Base-by-base conservation (phyloP, 2,888 invertebrate species). In the Lucinisca nassula region DNA sequence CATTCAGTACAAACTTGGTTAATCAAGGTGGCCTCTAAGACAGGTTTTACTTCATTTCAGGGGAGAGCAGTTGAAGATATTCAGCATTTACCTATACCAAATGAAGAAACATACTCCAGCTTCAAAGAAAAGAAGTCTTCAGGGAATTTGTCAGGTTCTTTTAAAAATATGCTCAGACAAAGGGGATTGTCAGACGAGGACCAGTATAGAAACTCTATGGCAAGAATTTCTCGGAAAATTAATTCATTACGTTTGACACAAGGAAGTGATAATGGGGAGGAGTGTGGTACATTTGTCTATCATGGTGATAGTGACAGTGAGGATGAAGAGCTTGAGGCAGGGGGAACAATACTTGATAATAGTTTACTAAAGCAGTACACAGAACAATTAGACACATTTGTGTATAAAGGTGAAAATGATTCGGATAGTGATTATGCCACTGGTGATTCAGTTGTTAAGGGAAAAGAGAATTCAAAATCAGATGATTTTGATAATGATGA, bases 291-390 rank as follows among this genome's bases (percentile, higher is more conserved):
- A 76, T 87, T 90, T 85, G 80, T 85, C 21, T 79, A 84, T 67
- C 49, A 77, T 30, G 89, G 85, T 30, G 55, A 58, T 14, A 74
- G 49, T 49, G 49, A 40, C 4, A 74, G 27, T 74, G 74, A 45
- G 74, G 87, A 84, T 37, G 84, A 74, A 8, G 90, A 87, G 49
- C 76, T 90, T 2, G 90, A 90, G 45, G 87, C 87, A n/a, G n/a
- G 67, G 14, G 86, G 83, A 3, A 90, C 90, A 0, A 78, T 90
- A 27, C 70, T 90, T 17, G 86, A 90, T 72, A 82, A 79, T 17
- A 82, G 79, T 76, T 55, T 86, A 51, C n/a, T 90, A n/a, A 75
- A 82, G 78, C 87, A 90, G 73, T 90, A 21, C 24, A 80, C 80
- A 12, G 80, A 79, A 21, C 82, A 85, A 49, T 79, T 79, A 24